phyloP scores from a whole-genome alignment of 2,797 vertebrate species.

The Pangasius krempfi region DNA sequence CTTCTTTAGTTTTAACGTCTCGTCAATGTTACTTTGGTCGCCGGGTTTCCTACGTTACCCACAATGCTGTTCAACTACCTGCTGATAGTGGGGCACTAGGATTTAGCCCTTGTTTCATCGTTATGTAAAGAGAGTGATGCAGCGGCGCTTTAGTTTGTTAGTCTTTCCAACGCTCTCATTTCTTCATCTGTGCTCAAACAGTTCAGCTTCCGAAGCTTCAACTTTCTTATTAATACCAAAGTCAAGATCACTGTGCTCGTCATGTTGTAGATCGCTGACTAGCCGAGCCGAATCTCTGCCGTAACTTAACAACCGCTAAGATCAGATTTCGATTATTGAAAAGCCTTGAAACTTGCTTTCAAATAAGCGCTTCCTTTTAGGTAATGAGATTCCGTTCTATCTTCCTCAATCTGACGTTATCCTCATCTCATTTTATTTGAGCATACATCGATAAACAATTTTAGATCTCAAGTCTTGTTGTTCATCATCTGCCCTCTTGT shows the following conservation, averaged over 20 bases:
- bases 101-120: no score
- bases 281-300: neutral
- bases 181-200: neutral
- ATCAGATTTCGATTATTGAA: neutral
- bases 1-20: no score
- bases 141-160: no score
- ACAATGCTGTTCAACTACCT: no score
- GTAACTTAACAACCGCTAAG: neutral
- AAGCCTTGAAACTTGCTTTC: neutral
- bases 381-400: neutral
- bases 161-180: no score
- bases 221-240: no score
- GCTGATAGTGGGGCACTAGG: no score
- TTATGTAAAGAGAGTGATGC: no score
- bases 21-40: no score
- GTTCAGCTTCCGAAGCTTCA: neutral
- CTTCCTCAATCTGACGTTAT: neutral
- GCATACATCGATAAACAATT: neutral
- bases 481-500: neutral
- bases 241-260: neutral
- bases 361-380: neutral
- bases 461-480: neutral
- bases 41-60: no score
- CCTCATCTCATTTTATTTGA: no score
- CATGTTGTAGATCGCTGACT: neutral